Conservation (phyloP, 2,888 invertebrate species). For the Clivina fossor region DNA sequence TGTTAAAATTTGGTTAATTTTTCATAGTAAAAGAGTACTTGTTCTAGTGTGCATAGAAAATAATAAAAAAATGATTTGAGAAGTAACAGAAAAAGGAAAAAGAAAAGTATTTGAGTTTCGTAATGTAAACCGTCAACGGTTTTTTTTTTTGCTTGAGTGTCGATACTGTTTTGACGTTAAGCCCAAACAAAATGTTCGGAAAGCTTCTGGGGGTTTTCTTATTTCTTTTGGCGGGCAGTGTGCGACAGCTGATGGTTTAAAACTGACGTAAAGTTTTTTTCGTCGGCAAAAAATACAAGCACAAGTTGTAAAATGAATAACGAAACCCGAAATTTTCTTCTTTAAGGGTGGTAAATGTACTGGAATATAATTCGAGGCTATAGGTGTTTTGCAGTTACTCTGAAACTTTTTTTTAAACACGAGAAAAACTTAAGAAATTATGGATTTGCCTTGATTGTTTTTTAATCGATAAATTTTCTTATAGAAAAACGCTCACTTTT, state of each 20-base stretch:
- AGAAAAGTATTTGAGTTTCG: no score
- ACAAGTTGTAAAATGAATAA: conserved; percentile 30
- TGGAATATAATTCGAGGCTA: conserved; percentile 30
- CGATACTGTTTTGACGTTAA: no score
- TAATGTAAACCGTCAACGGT: no score
- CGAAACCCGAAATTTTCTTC: conserved; percentile 14
- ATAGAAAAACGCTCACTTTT: background rate
- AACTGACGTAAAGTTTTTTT: conserved; percentile 20
- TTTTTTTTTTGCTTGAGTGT: no score
- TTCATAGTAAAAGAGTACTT: no score
- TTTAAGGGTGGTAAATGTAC: conserved; percentile 29
- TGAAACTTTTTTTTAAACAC: conserved; percentile 18
- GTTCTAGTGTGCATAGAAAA: no score
- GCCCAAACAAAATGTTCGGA: no score
- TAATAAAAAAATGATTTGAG: no score
- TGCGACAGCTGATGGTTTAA: conserved; percentile 28
- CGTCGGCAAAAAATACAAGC: conserved; percentile 19
- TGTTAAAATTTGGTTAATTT: no score
- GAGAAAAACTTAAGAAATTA: conserved; percentile 28
- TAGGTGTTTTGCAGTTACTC: conserved; percentile 27
- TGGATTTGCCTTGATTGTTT: conserved; percentile 27
- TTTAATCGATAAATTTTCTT: conserved; percentile 20
- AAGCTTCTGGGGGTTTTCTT: no score
- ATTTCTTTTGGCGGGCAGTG: conserved; percentile 12
- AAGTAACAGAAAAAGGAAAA: no score